A percentile compares a stretch with the other conserved stretches of the same genome.
These are phyloP conservation scores for Albula glossodonta DNA, from an alignment of 2,113 vertebrate species.

Conservation along the genomic window DNA sequence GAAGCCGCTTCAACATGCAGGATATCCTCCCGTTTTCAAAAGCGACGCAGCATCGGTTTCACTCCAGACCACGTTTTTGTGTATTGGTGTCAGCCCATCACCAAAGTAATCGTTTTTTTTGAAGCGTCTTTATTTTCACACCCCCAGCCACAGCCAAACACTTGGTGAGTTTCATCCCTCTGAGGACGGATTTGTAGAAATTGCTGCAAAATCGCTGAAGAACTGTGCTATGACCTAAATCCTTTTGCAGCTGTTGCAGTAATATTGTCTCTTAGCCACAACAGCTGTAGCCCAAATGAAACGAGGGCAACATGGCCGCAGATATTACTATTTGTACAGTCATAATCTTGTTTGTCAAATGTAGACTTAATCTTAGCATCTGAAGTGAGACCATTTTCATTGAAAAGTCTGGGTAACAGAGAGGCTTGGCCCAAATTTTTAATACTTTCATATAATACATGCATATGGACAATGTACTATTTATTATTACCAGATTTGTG, in stretches of 20 bases:
- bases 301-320: slow-evolving; percentile 49
- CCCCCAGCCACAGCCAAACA: neutral
- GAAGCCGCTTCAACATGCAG: slow-evolving; percentile 49
- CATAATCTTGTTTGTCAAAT: slow-evolving; percentile 66
- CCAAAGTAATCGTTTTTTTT: neutral
- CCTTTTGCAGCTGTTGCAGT: slow-evolving; percentile 50
- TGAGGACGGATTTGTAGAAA: neutral
- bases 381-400: neutral
- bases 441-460: neutral
- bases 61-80: neutral
- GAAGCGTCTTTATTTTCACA: neutral
- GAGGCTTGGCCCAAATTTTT: neutral
- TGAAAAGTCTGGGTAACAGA: neutral
- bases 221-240: slow-evolving; percentile 46
- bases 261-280: slow-evolving; percentile 14
- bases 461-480: neutral
- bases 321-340: slow-evolving; percentile 35
- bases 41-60: neutral
- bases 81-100: neutral
- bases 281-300: slow-evolving; percentile 42
- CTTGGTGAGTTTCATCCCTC: neutral
- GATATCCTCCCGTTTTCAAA: slow-evolving; percentile 51
- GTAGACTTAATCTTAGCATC: slow-evolving; percentile 45
- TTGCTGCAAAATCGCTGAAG: neutral
- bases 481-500: too few species aligned